These are phyloP conservation scores for Elegia similella DNA, from an alignment of 2,888 invertebrate genomes.

Conservation along the genomic window DNA sequence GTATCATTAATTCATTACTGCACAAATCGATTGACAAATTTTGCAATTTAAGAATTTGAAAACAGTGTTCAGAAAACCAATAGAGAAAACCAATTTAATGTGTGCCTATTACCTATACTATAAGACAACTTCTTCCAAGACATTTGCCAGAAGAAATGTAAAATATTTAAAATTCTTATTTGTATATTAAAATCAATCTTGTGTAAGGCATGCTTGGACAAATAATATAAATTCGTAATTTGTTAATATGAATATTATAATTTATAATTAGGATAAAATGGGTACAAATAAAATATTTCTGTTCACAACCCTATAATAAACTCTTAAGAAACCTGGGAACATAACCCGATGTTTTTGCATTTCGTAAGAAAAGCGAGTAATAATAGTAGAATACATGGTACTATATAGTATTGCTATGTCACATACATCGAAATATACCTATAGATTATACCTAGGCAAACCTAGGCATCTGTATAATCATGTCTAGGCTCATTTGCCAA, in stretches of 20 bases:
- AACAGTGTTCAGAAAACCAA: too few species aligned
- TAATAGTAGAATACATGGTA: too few species aligned
- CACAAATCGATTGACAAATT: too few species aligned
- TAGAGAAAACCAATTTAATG: too few species aligned
- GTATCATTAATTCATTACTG: too few species aligned
- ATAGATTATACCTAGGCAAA: too few species aligned
- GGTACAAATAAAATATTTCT: conserved; percentile 16
- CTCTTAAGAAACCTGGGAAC: conserved; percentile 30
- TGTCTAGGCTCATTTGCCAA: too few species aligned
- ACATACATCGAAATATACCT: too few species aligned
- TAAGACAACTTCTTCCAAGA: too few species aligned
- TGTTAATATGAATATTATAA: neutral
- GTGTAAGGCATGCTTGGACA: neutral
- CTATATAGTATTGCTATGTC: too few species aligned
- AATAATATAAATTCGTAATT: conserved; percentile 8
- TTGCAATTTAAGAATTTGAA: too few species aligned
- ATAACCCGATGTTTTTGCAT: neutral
- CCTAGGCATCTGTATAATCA: neutral
- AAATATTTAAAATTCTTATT: neutral
- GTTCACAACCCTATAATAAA: conserved; percentile 44
- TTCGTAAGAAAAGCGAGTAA: neutral
- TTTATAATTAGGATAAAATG: conserved; percentile 9
- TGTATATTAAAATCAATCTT: neutral
- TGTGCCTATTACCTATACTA: too few species aligned
- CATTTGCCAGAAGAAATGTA: neutral